A percentile compares a stretch with the other conserved stretches of the same genome.
These are phyloP conservation scores for Ictalurus punctatus DNA, from an alignment of 2,113 vertebrate species.

Conservation along the genomic window DNA sequence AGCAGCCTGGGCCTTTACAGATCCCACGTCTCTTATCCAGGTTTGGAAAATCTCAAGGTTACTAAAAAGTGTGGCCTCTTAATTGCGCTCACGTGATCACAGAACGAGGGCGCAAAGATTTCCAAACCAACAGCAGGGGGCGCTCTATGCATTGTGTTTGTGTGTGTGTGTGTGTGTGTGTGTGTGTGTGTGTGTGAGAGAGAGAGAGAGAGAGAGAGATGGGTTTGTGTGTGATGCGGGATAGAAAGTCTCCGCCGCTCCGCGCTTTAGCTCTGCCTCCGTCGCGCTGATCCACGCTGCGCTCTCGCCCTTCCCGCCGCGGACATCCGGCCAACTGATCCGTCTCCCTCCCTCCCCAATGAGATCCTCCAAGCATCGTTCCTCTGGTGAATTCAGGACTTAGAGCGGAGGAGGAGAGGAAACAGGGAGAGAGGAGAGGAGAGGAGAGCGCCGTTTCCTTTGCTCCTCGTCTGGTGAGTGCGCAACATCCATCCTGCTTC, in stretches of 20 bases:
- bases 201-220: neutral
- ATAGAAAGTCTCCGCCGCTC: neutral
- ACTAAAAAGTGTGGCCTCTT: neutral
- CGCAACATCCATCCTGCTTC: constrained; percentile 28
- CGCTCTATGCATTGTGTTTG: neutral
- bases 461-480: constrained; percentile 53
- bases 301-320: constrained; percentile 7
- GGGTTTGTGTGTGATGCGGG: neutral
- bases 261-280: neutral
- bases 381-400: neutral
- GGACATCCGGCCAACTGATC: constrained; percentile 22
- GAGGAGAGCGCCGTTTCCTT: constrained; percentile 20
- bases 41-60: neutral
- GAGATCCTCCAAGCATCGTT: constrained; percentile 9
- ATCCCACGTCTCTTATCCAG: neutral
- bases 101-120: neutral
- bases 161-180: neutral
- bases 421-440: neutral
- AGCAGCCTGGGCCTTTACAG: neutral
- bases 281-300: constrained; percentile 21
- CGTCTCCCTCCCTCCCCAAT: constrained; percentile 8
- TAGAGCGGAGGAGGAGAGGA: neutral
- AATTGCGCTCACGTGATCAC: neutral
- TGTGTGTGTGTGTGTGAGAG: neutral
- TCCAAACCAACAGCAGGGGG: neutral